Conservation (phyloP, 2,888 invertebrate genomes). For the Aphrophora alni region DNA sequence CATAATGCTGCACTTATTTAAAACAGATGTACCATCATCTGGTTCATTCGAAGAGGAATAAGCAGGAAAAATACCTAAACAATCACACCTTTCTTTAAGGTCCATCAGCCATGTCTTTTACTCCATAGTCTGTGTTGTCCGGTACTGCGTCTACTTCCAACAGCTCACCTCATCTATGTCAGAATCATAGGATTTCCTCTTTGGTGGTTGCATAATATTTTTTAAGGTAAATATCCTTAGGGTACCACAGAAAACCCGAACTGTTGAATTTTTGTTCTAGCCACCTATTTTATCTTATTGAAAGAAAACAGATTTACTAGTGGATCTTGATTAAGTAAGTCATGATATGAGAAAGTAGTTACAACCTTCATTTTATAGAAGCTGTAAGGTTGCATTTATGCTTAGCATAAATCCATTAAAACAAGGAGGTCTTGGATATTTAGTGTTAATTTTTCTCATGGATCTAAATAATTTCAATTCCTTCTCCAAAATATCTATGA, state of each 20-base stretch:
- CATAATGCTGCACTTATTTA: too few relatives aligned
- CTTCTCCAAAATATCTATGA: slow-evolving; percentile 40
- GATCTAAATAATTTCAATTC: slow-evolving; percentile 14
- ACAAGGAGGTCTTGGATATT: slow-evolving; percentile 46
- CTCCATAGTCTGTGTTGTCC: background rate
- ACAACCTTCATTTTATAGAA: slow-evolving; percentile 46
- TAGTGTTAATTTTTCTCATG: slow-evolving; percentile 34
- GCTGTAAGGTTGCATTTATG: slow-evolving; percentile 45
- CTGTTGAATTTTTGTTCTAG: slow-evolving; percentile 46
- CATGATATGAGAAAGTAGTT: slow-evolving; percentile 13
- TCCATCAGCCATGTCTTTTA: too few relatives aligned
- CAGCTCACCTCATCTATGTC: slow-evolving; percentile 39
- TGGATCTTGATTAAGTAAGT: slow-evolving; percentile 44
- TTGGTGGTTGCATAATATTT: slow-evolving; percentile 25
- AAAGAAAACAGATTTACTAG: slow-evolving; percentile 50
- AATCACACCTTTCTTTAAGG: too few relatives aligned
- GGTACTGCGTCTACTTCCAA: slow-evolving; percentile 17
- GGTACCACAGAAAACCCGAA: slow-evolving; percentile 36
- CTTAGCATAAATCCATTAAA: slow-evolving; percentile 49
- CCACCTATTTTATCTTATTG: slow-evolving; percentile 46
- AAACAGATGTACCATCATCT: too few relatives aligned
- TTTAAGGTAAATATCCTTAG: slow-evolving; percentile 15
- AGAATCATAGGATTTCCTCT: slow-evolving; percentile 23
- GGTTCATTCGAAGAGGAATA: too few relatives aligned
- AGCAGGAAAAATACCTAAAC: too few relatives aligned